Evolutionary conservation across 2,797 vertebrate genomes (phyloP), one percentile per base, ranked within the genome.

Genomic region (Craterocephalus amniculus): DNA sequence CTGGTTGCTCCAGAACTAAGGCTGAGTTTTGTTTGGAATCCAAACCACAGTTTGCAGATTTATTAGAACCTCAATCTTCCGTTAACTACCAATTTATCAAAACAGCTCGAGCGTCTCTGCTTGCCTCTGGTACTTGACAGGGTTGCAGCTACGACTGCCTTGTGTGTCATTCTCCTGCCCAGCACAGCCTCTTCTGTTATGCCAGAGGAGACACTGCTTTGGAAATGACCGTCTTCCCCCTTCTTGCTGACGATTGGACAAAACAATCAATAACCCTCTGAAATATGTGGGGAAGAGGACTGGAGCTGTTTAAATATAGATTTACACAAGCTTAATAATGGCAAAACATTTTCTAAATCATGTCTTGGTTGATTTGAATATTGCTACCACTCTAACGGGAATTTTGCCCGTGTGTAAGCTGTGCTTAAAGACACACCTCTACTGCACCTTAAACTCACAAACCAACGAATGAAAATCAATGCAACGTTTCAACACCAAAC

Each of bases 401-500:
- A 40, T 3, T 36, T 22, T 24, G 11, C 20, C n/a, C 6, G 13
- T 43, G 24, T 26, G 8, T 40, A 24, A 27, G 14, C 22, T 27
- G 4, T 10, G n/a, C 12, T 27, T 24, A 16, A 27, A 54, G 24
- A 29, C 27, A 54, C 38, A n/a, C 27, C 38, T 60, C 24, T 4
- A n/a, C 43, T n/a, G 43, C 43, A 45, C 20, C 43, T 45, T 45
- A 24, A 63, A 52, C 35, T 34, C 31, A 45, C 43, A 49, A 49
- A 13, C 22, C 14, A 4, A 13, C 45, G n/a, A 9, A 11, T 48
- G 58, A n/a, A 49, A 51, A 36, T 31, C 31, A 14, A 31, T 40
- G 51, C 52, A 57, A 54, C 48, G 13, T 38, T 38, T 60, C 45
- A 75, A 29, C 63, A 36, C 64, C 62, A 60, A 70, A 27, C 22